Base-by-base conservation (phyloP, 2,113 vertebrate species). In the Lepus timidus region DNA sequence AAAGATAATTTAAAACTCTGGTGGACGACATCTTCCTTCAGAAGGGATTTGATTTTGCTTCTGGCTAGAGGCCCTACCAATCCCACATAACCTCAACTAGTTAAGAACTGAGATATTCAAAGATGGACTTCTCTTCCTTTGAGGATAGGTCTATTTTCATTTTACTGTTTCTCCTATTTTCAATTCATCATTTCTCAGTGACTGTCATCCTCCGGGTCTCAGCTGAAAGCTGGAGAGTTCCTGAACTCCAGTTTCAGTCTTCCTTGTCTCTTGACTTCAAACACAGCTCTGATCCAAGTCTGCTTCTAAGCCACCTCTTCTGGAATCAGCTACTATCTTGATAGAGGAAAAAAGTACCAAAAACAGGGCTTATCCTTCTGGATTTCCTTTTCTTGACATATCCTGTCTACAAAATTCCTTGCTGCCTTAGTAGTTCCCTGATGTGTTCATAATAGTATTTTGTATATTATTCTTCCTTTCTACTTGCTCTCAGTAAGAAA, bases 81-180 rank as follows among this genome's bases (percentile, higher is more conserved):
- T 71, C 31, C 20, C 52, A 91, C 85, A 85, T 65, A 17, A 1
- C 19, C 65, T 65, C 49, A 65, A 84, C 68, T 29, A 68, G 9
- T 67, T 92, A 94, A 64, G 62, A 95, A 80, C 3, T 58, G 62
- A 75, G 12, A 67, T 61, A 80, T 58, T 86, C 62, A 51, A 95
- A 93, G n/a, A 70, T 76, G 7, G 9, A 51, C 27, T 87, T 95
- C 75, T 22, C 19, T 83, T 29, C 68, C 49, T 14, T 11, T 33
- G 7, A 82, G 23, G 31, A 27, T 22, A 78, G 27, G 22, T 83
- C 55, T 90, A 64, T 79, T 79, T 39, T 86, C 36, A 92, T 8
- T 79, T 87, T 44, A 61, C 44, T 33, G 74, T 23, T 62, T 67
- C 65, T 86, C 51, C 75, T 39, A 88, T 88, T 71, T 96, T 81